Evolutionary conservation across 2,888 invertebrate genomes (phyloP).

Genomic region (Lagria hirta): DNA sequence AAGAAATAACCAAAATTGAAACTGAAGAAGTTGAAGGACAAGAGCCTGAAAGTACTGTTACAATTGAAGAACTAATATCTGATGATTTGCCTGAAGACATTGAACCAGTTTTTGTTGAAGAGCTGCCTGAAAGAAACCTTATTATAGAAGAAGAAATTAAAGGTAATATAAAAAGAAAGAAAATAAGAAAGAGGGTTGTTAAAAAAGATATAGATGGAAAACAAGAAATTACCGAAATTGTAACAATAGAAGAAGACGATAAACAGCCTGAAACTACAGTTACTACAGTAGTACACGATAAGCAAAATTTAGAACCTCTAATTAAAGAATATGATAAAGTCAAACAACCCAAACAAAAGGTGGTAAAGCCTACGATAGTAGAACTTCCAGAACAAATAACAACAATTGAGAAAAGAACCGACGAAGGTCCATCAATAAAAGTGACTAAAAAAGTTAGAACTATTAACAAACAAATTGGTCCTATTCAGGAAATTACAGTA

Average conservation of each 20-base stretch:
- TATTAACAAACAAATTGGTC: constrained; percentile 45
- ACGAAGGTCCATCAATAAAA: constrained; percentile 39
- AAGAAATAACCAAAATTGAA: constrained; percentile 25
- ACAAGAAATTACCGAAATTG: constrained; percentile 53
- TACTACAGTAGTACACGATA: constrained; percentile 29
- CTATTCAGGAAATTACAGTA: constrained; percentile 45
- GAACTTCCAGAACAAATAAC: constrained; percentile 42
- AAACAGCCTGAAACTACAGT: constrained; percentile 32
- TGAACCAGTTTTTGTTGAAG: constrained; percentile 30
- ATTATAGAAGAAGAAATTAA: constrained; percentile 32
- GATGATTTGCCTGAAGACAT: constrained; percentile 36
- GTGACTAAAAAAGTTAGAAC: constrained; percentile 46
- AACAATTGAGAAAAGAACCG: constrained; percentile 33
- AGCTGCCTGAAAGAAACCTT: constrained; percentile 34
- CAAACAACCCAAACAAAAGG: constrained; percentile 21
- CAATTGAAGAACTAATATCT: constrained; percentile 37
- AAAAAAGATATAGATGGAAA: constrained; percentile 52
- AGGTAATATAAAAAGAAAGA: constrained; percentile 36
- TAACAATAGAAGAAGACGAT: constrained; percentile 45
- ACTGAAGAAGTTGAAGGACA: constrained; percentile 51
- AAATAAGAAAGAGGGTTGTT: constrained; percentile 44
- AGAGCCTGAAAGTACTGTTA: constrained; percentile 41
- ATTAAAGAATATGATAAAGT: constrained; percentile 20
- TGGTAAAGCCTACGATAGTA: constrained; percentile 21
- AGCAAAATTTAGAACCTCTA: constrained; percentile 14